These are phyloP conservation scores for Magallana gigas DNA, from an alignment of 1,140 invertebrate genomes.

Conservation along the genomic window DNA sequence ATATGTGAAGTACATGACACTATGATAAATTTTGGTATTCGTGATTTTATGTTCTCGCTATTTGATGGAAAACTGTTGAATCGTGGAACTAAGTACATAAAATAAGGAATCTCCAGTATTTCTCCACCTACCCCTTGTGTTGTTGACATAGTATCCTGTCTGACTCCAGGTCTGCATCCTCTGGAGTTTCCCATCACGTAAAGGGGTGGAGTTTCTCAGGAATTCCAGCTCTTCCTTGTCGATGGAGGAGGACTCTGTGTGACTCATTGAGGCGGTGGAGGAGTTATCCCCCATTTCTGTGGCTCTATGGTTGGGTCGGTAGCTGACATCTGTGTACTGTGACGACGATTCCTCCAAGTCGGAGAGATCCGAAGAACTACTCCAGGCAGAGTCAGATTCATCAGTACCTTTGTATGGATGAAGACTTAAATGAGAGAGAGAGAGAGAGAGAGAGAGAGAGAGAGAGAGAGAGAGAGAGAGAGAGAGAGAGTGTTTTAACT, in stretches of 20 bases:
- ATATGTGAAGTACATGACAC: too few relatives aligned
- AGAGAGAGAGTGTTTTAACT: too few relatives aligned
- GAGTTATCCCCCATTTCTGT: not conserved
- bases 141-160: not conserved
- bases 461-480: too few relatives aligned
- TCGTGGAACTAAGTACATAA: too few relatives aligned
- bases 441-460: too few relatives aligned
- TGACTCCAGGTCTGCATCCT: slow-evolving; percentile 1
- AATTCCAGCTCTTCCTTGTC: slow-evolving; percentile 5
- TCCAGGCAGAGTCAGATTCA: not conserved
- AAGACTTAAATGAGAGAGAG: too few relatives aligned
- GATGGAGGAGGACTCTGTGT: not conserved
- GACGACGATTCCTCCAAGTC: not conserved
- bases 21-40: too few relatives aligned
- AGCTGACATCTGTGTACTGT: not conserved
- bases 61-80: too few relatives aligned
- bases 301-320: not conserved
- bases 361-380: not conserved
- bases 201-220: slow-evolving; percentile 21
- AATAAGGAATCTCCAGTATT: not conserved
- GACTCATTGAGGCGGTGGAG: not conserved
- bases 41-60: too few relatives aligned
- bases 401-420: not conserved
- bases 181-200: not conserved
- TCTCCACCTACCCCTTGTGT: not conserved